Conservation (phyloP, 2,113 vertebrate genomes). For the Megaceryle torquata region DNA sequence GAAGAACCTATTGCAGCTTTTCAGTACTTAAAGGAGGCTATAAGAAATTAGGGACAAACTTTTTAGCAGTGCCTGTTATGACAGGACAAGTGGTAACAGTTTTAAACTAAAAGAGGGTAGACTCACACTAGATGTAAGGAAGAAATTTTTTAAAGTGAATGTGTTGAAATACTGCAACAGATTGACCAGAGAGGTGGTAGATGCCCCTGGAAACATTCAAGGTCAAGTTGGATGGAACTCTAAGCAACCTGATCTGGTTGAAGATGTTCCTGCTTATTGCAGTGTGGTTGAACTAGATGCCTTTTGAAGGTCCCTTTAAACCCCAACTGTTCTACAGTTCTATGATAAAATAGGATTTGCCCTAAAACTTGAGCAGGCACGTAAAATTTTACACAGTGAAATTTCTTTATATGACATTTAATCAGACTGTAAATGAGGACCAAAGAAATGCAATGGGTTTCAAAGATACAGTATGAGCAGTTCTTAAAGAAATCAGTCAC, state of each 20-base stretch:
- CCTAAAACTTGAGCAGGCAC: background rate
- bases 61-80: background rate
- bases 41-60: background rate
- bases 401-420: background rate
- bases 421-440: background rate
- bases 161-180: background rate
- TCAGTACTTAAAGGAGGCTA: background rate
- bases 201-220: background rate
- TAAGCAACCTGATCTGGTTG: background rate
- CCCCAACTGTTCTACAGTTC: background rate
- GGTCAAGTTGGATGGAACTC: accelerated
- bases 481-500: background rate
- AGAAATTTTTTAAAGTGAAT: background rate
- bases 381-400: background rate
- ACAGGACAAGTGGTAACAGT: background rate
- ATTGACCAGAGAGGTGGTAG: background rate
- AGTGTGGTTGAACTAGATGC: background rate
- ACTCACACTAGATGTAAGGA: background rate
- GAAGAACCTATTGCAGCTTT: background rate
- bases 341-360: background rate
- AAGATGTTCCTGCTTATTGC: background rate
- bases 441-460: background rate
- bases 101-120: background rate
- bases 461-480: background rate
- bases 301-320: background rate